phyloP scores from a whole-genome alignment of 2,888 invertebrate genomes.

The Meandrusa payeni region DNA sequence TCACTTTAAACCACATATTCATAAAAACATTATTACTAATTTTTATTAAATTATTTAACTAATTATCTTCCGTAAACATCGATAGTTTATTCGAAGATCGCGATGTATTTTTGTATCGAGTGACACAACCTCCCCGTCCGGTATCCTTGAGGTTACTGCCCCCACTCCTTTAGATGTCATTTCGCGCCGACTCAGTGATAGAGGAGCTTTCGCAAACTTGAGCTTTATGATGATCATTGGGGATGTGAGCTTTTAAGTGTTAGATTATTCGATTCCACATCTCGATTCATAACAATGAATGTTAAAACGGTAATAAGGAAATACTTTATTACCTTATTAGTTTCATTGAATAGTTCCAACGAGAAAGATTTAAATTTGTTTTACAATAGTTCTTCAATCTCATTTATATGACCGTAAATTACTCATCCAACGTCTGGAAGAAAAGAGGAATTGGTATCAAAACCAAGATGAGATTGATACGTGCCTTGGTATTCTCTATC shows the following conservation, averaged over 20 bases:
- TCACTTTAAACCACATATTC: conserved; percentile 44
- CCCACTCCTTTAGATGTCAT: conserved; percentile 63
- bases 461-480: no score
- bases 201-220: conserved; percentile 52
- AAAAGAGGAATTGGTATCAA: no score
- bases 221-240: conserved; percentile 39
- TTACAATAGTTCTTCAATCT: no score
- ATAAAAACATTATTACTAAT: no score
- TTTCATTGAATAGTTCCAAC: not conserved
- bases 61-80: conserved; percentile 30
- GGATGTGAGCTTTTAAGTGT: conserved; percentile 31
- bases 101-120: conserved; percentile 53
- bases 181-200: conserved; percentile 76
- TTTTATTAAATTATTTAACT: no score
- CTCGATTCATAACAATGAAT: conserved; percentile 9
- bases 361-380: no score
- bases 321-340: not conserved
- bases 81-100: conserved; percentile 58
- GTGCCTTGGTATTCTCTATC: no score
- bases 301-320: not conserved
- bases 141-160: conserved; percentile 66
- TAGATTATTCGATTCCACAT: conserved; percentile 19
- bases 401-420: no score
- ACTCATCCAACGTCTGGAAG: no score
- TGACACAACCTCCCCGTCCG: conserved; percentile 64